A percentile compares a stretch with the other conserved stretches of the same genome.
phyloP scores from a whole-genome alignment of 1,140 invertebrate genomes.

The Drosophila navojoa region DNA sequence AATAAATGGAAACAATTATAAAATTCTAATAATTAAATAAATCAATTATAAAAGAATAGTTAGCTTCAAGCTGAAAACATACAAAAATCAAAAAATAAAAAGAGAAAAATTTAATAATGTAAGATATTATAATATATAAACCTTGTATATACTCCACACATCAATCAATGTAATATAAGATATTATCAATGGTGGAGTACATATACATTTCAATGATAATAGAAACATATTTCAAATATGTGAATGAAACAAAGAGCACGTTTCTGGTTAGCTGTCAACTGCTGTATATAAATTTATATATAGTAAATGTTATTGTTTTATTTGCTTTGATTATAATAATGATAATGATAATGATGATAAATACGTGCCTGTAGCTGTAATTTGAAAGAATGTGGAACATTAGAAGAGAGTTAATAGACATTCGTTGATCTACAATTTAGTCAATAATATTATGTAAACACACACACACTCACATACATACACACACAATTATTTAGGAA shows the following conservation, averaged over 20 bases:
- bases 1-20: no score
- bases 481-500: conserved; percentile 12
- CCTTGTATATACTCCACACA: neutral
- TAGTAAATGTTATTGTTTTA: conserved; percentile 48
- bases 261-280: neutral
- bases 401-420: conserved; percentile 63
- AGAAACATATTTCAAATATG: neutral
- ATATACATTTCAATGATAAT: neutral
- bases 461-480: conserved; percentile 16
- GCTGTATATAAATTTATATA: conserved; percentile 16
- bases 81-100: neutral
- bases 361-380: conserved; percentile 29
- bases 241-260: neutral
- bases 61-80: neutral
- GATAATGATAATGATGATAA: conserved; percentile 15
- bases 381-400: conserved; percentile 14
- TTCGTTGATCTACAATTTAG: conserved; percentile 81
- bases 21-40: no score
- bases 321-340: conserved; percentile 27
- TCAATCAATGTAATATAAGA: conserved; percentile 1
- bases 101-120: neutral
- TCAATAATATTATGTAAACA: conserved; percentile 71
- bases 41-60: no score
- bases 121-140: neutral
- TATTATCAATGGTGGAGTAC: neutral